These are phyloP conservation scores for Drosophila affinis DNA, from an alignment of 2,888 invertebrate species.

Conservation along the genomic window DNA sequence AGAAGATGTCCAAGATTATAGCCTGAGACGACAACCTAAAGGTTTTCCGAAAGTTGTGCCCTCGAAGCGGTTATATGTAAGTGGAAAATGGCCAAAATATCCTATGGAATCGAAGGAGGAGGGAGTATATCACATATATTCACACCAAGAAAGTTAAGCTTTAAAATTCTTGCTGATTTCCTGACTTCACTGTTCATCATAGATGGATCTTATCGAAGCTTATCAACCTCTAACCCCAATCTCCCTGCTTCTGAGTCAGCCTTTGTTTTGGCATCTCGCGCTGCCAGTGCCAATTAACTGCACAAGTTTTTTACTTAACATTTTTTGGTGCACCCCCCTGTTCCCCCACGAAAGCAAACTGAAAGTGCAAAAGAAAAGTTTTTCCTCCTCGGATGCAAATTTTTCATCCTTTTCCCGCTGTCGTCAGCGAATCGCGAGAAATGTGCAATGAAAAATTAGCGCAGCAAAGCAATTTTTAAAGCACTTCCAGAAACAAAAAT, in stretches of 20 bases:
- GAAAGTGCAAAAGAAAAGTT: slow-evolving; percentile 19
- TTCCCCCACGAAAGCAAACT: slow-evolving; percentile 2
- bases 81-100: no score
- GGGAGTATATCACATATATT: no score
- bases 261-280: background rate
- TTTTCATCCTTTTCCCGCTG: slow-evolving; percentile 27
- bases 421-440: slow-evolving; percentile 8
- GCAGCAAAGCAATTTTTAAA: slow-evolving; percentile 18
- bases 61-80: no score
- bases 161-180: no score
- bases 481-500: slow-evolving; percentile 15
- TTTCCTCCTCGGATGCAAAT: slow-evolving; percentile 39
- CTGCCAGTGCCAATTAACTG: slow-evolving; percentile 50
- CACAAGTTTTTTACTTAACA: slow-evolving; percentile 53
- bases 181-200: no score
- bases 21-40: background rate
- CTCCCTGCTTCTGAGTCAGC: background rate
- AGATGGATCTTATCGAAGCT: background rate
- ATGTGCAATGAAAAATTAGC: slow-evolving; percentile 43
- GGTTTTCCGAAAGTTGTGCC: background rate
- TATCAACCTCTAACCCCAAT: no score
- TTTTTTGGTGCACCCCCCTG: slow-evolving; percentile 53
- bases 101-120: no score
- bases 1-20: background rate
- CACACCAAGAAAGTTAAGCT: no score